Evolutionary conservation across 2,113 vertebrate species (phyloP).

Genomic region (Scomber japonicus): DNA sequence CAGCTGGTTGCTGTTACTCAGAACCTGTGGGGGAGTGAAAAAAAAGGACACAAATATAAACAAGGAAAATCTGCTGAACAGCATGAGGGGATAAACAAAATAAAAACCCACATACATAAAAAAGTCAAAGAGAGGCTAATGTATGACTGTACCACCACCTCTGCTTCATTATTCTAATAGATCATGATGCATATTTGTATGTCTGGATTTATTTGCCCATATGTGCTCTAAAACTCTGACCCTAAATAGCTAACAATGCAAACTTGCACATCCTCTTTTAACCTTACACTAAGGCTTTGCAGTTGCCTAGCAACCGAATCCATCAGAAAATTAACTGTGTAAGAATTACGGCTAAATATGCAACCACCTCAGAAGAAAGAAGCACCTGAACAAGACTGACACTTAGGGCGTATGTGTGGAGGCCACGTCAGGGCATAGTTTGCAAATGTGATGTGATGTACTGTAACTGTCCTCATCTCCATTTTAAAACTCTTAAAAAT

Average conservation of each 20-base stretch:
- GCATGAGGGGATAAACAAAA: constrained; percentile 29
- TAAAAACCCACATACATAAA: constrained; percentile 24
- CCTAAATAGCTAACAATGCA: constrained; percentile 34
- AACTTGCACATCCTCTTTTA: constrained; percentile 43
- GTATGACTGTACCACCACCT: not conserved
- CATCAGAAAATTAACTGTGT: constrained; percentile 44
- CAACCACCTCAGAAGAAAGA: constrained; percentile 32
- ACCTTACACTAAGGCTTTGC: constrained; percentile 42
- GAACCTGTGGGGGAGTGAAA: constrained; percentile 84
- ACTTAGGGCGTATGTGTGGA: not conserved
- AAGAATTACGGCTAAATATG: constrained; percentile 49
- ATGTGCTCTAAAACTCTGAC: constrained; percentile 16
- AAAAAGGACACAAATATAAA: constrained; percentile 59
- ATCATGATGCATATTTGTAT: not conserved
- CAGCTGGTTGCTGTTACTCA: constrained; percentile 97
- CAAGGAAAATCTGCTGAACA: constrained; percentile 31
- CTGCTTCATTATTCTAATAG: not conserved
- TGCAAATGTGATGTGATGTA: not conserved
- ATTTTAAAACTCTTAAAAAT: too few species aligned
- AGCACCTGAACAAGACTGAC: constrained; percentile 14
- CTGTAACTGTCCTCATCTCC: not conserved
- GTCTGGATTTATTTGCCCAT: not conserved
- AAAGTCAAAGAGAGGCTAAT: not conserved
- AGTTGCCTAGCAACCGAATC: constrained; percentile 70
- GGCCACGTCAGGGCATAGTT: too few species aligned